These are phyloP conservation scores for Gonatopus flavifemur DNA, from an alignment of 1,140 invertebrate species.

Conservation along the genomic window DNA sequence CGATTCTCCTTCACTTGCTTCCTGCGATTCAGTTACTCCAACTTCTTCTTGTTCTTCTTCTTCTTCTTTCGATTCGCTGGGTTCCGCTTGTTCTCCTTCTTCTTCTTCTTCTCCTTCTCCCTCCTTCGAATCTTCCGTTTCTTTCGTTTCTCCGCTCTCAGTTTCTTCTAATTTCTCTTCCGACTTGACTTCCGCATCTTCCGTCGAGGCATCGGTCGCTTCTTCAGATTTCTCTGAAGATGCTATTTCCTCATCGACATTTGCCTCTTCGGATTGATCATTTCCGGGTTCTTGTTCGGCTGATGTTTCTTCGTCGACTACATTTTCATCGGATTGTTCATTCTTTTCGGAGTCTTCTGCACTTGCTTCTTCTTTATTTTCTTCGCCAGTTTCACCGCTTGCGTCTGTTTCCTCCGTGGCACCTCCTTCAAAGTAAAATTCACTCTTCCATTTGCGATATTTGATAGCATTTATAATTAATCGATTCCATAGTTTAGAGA, in stretches of 20 bases:
- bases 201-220: neutral
- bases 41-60: constrained; percentile 18
- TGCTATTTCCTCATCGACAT: constrained; percentile 22
- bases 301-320: constrained; percentile 31
- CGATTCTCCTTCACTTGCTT: constrained; percentile 8
- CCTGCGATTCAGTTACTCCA: constrained; percentile 10
- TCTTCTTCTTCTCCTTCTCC: constrained; percentile 6
- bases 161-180: constrained; percentile 17
- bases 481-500: too few relatives aligned
- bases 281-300: constrained; percentile 45
- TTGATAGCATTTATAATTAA: too few relatives aligned
- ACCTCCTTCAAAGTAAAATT: too few relatives aligned
- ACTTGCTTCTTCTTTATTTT: constrained; percentile 4
- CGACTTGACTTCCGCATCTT: constrained; percentile 12
- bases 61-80: constrained; percentile 8
- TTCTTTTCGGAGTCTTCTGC: constrained; percentile 13
- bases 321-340: neutral
- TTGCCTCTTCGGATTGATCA: constrained; percentile 21
- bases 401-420: constrained; percentile 4
- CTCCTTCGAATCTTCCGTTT: constrained; percentile 5
- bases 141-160: constrained; percentile 8
- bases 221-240: constrained; percentile 18
- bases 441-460: too few relatives aligned
- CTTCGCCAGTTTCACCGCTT: constrained; percentile 1
- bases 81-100: constrained; percentile 10